A percentile compares a stretch with the other conserved stretches of the same genome.
phyloP scores from a whole-genome alignment of 2,113 vertebrate species.

The Empidonax traillii region DNA sequence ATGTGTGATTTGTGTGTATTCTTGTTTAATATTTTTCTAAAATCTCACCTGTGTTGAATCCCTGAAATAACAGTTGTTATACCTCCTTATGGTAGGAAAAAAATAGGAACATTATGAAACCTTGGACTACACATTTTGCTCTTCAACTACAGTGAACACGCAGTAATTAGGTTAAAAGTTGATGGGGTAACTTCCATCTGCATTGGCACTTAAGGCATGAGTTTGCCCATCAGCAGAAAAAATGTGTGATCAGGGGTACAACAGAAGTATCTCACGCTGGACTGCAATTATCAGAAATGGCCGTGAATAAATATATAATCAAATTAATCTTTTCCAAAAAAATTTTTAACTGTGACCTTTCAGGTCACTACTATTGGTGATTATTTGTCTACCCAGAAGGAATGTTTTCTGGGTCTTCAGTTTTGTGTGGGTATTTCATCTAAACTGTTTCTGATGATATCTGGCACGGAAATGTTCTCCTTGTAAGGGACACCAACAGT shows the following conservation, averaged over 20 bases:
- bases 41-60: neutral
- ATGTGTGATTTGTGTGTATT: slow-evolving; percentile 70
- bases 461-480: neutral
- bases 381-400: neutral
- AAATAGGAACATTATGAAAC: neutral
- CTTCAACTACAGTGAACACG: neutral
- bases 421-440: neutral
- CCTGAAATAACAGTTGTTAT: neutral
- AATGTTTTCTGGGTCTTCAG: neutral
- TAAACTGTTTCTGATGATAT: neutral
- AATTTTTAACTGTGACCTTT: neutral
- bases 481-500: neutral
- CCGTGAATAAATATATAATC: neutral
- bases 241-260: neutral
- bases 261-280: neutral
- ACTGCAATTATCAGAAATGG: neutral
- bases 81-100: neutral
- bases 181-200: neutral
- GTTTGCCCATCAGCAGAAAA: neutral
- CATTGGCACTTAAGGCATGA: neutral
- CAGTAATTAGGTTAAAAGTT: neutral
- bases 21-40: slow-evolving; percentile 32
- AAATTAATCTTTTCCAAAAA: neutral
- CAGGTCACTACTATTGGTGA: neutral
- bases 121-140: neutral